Conservation (phyloP, 2,797 vertebrate species). For the Margarornis squamiger region DNA sequence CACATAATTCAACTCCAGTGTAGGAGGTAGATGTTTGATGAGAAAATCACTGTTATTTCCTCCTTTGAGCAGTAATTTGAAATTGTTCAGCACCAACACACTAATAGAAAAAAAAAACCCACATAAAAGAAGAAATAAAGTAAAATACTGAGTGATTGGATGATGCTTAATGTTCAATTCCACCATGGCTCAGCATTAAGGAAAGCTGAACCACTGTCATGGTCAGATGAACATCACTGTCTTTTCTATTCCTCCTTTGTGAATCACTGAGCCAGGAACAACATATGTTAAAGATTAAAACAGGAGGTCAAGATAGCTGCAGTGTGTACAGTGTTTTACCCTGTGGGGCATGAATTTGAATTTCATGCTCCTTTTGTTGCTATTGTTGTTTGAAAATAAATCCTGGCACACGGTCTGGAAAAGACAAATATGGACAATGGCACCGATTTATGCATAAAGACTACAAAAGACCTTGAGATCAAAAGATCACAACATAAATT, state of each 20-base stretch:
- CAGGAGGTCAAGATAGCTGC: conserved; percentile 39
- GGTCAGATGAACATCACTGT: neutral
- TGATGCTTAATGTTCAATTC: neutral
- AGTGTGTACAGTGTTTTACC: conserved; percentile 39
- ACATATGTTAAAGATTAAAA: conserved; percentile 66
- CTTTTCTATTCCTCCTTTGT: neutral
- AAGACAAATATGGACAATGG: neutral
- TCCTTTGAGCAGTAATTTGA: neutral
- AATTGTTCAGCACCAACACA: neutral
- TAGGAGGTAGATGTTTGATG: neutral
- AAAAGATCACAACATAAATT: neutral
- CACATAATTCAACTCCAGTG: neutral
- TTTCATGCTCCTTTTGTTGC: conserved; percentile 51
- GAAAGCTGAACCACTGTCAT: neutral
- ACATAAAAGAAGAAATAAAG: neutral
- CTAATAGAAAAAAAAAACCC: neutral
- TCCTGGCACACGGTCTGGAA: neutral
- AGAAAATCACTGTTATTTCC: neutral
- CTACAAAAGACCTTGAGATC: neutral
- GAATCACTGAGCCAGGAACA: conserved; percentile 34
- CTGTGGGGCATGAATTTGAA: conserved; percentile 19
- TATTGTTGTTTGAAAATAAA: conserved; percentile 37
- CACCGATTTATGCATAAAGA: neutral
- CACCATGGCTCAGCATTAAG: neutral
- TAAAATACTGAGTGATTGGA: neutral